Base-by-base conservation (phyloP, 2,797 vertebrate genomes). In the Lacerta agilis region DNA sequence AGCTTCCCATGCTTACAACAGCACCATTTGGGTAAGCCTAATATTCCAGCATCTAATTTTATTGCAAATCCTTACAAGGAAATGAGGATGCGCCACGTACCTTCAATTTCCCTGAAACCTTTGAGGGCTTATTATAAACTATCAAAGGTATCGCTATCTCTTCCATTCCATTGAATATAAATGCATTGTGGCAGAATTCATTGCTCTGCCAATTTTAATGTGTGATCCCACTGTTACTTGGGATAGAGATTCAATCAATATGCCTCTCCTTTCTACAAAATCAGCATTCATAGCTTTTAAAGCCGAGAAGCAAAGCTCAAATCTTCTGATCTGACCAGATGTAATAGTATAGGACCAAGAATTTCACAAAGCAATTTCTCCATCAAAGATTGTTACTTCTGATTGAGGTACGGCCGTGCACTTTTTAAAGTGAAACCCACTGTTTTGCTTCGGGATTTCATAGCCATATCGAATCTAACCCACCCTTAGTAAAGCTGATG, bases 271-370 rank as follows among this genome's bases (percentile, higher is more conserved):
- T 81, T 81, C 83, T 45, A 43, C 49, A 45, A 86, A 58, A 81
- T 86, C 61, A 86, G 36, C 33, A 82, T 89, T 82, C 72, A 89
- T 86, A 89, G 83, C 61, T 89, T 89, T 86, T 86, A 82, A 82
- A 76, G 79, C 71, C 89, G 61, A 33, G 43, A 69, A 79, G 27
- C 27, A 38, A 36, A 29, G 9, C 61, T 86, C 43, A 81, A 89
- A 76, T 82, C 78, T 78, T 82, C 73, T 82, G 71, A 82, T 89
- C 33, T 82, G 79, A 25, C 36, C 43, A 73, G 43, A 49, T 27
- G 76, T 55, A 9, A 27, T 61, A 38, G 66, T 18, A n/a, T 71
- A 84, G 9, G 20, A 25, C 23, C 23, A 3, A 58, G 41, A 66
- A 67, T 81, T 81, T 89, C 71, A 69, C 45, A 67, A 85, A 85